Evolutionary conservation across 2,797 vertebrate genomes (phyloP), one percentile per base, ranked within the genome.

Genomic region (Alca torda): DNA sequence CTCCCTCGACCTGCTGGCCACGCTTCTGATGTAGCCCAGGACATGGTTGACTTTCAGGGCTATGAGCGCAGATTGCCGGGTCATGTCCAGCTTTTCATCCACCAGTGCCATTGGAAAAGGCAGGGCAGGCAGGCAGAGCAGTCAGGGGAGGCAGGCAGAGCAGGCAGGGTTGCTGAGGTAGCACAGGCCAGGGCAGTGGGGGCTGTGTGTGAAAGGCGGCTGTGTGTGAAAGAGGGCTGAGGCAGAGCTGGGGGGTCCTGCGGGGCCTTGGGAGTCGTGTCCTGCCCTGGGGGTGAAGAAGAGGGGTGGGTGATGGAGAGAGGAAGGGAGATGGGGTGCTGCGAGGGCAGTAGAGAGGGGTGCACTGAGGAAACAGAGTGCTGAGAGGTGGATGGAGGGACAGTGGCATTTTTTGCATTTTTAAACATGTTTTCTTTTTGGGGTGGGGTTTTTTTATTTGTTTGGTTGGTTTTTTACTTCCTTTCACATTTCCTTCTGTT

Each of bases 311-410:
- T 16, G 25, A 15, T 2, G 3, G 8, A 17, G 13, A 19, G 28
- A 45, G 31, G 35, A 37, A 25, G 53, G 41, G 46, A 18, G 35
- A n/a, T 2, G 3, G 31, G 31, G 16, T 8, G 25, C 59, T 46
- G 53, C 33, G 69, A 31, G 16, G 13, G n/a, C 43, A 13, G 64
- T 17, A 8, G 14, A 18, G 41, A 33, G 23, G 15, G 18, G 7
- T 14, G 11, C 0, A 0, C 20, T 73, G 65, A 24, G 26, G n/a
- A 57, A 4, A 0, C 35, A 8, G 26, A 15, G 21, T 8, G 0
- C 39, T 7, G 26, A 14, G 60, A 63, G 15, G 10, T 6, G 4
- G 10, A 9, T 14, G 7, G 10, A 25, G 5, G 10, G 9, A 13
- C 5, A 1, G 9, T 10, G 8, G 20, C 2, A 4, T 13, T 64